Conservation (phyloP, 2,888 invertebrate genomes). For the Hedychridium roseum region DNA sequence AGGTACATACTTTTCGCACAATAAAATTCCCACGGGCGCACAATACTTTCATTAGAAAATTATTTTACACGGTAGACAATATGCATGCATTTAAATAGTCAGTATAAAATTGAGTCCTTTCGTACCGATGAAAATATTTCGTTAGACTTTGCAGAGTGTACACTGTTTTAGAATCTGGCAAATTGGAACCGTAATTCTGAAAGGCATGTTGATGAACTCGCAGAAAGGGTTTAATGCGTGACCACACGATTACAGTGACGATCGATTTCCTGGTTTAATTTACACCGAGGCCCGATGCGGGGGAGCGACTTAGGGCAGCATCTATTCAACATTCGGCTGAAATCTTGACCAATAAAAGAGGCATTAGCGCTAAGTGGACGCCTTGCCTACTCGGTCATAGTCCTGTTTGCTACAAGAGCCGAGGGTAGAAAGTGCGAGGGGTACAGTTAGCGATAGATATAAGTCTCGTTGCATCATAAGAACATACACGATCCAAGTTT, state of each 20-base stretch:
- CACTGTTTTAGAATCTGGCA: too few relatives aligned
- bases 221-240: too few relatives aligned
- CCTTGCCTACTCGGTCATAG: conserved; percentile 51
- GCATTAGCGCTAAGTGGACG: conserved; percentile 59
- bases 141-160: too few relatives aligned
- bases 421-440: conserved; percentile 40
- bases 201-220: too few relatives aligned
- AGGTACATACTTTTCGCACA: too few relatives aligned
- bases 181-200: too few relatives aligned
- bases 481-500: background rate
- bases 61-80: too few relatives aligned
- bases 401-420: conserved; percentile 47
- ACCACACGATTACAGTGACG: background rate
- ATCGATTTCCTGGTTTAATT: conserved; percentile 32
- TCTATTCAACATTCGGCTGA: conserved; percentile 44
- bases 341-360: conserved; percentile 59
- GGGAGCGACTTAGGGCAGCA: conserved; percentile 21
- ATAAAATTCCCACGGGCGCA: too few relatives aligned
- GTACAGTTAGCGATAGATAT: conserved; percentile 31
- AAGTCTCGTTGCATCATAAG: conserved; percentile 17
- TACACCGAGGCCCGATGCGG: conserved; percentile 20
- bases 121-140: too few relatives aligned
- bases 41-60: too few relatives aligned
- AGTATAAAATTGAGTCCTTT: too few relatives aligned
- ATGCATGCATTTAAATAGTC: too few relatives aligned